Percentiles rank a stretch among this genome's conserved stretches.
These are phyloP conservation scores for Pseudorhombus dupliciocellatus DNA, from an alignment of 2,113 vertebrate species.

Conservation along the genomic window DNA sequence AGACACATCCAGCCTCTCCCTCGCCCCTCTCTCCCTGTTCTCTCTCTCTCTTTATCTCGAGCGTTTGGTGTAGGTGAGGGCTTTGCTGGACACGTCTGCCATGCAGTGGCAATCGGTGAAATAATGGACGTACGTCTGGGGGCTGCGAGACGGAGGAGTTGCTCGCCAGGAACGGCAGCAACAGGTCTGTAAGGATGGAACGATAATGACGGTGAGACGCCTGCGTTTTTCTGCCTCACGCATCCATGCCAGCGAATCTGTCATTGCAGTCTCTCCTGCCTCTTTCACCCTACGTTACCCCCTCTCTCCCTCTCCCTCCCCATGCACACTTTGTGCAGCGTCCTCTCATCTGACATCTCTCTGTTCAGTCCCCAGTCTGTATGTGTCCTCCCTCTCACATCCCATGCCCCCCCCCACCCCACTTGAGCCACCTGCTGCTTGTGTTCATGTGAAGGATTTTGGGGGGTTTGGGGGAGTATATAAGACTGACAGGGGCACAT, in stretches of 20 bases:
- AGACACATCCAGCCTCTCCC: conserved; percentile 37
- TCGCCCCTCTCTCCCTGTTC: conserved; percentile 4
- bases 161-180: conserved; percentile 68
- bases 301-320: conserved; percentile 44
- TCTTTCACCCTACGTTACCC: conserved; percentile 48
- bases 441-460: conserved; percentile 45
- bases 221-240: conserved; percentile 42
- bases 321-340: conserved; percentile 59
- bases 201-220: conserved; percentile 75
- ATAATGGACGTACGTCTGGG: conserved; percentile 46
- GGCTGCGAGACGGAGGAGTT: conserved; percentile 47
- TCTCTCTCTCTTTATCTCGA: conserved; percentile 30
- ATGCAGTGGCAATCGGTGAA: conserved; percentile 49
- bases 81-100: conserved; percentile 45
- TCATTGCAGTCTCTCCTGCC: conserved; percentile 65
- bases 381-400: conserved; percentile 33
- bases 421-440: conserved; percentile 73
- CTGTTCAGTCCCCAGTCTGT: conserved; percentile 33
- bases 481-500: conserved; percentile 39
- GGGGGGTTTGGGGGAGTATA: no score
- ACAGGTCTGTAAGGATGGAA: conserved; percentile 77
- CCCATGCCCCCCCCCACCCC: neutral
- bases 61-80: conserved; percentile 44
- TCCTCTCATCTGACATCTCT: conserved; percentile 57
- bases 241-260: conserved; percentile 45